These are phyloP conservation scores for Drymodes brunneopygia DNA, from an alignment of 2,113 vertebrate genomes.

Conservation along the genomic window DNA sequence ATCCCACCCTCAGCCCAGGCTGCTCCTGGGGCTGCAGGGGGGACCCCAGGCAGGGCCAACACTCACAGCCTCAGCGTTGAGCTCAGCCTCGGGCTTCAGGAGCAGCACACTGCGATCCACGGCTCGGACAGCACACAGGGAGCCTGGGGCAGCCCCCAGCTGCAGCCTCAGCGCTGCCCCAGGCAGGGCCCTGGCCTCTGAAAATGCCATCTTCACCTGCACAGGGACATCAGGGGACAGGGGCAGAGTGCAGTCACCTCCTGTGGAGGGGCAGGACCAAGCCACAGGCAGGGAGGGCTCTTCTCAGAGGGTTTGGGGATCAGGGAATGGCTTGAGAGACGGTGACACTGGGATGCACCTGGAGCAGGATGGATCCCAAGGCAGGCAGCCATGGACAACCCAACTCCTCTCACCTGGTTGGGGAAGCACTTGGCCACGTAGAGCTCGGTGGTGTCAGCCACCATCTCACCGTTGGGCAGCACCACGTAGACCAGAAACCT, in stretches of 20 bases:
- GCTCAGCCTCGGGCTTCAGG: slow-evolving; percentile 68
- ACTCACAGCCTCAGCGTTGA: slow-evolving; percentile 52
- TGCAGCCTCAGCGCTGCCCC: slow-evolving; percentile 66
- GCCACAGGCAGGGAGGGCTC: neutral
- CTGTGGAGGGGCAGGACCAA: neutral
- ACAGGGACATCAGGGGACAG: neutral
- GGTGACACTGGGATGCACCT: fast-evolving
- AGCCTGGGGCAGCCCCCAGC: slow-evolving; percentile 71
- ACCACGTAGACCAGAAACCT: neutral
- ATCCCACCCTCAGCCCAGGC: too few relatives aligned
- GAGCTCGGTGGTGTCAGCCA: neutral
- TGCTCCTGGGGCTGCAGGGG: neutral
- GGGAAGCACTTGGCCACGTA: neutral
- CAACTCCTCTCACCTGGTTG: neutral
- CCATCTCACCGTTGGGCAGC: neutral
- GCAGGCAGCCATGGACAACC: neutral
- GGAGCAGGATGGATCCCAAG: neutral
- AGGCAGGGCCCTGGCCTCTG: slow-evolving; percentile 70
- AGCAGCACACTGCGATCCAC: slow-evolving; percentile 82
- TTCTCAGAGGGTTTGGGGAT: neutral
- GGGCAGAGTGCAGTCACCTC: neutral
- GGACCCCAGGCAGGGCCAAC: neutral
- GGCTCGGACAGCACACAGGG: slow-evolving; percentile 76
- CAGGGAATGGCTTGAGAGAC: neutral
- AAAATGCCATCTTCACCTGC: slow-evolving; percentile 75